phyloP scores from a whole-genome alignment of 2,888 invertebrate species.

The Trachelus troglodyta region DNA sequence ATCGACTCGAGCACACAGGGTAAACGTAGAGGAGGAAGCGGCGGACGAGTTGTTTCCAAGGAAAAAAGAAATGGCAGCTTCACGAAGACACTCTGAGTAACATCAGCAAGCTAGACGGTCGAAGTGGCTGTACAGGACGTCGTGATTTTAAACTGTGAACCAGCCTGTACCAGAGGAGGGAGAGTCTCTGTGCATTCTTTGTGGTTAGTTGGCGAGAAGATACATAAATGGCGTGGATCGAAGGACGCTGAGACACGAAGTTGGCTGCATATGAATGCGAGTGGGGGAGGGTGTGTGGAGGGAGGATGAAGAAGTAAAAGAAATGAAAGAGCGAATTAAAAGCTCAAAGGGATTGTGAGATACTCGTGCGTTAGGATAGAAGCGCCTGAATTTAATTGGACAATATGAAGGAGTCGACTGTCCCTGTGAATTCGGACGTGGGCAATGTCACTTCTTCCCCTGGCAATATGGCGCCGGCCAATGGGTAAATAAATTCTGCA shows the following conservation, averaged over 20 bases:
- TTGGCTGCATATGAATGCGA: neutral
- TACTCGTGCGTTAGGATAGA: neutral
- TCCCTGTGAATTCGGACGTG: constrained; percentile 41
- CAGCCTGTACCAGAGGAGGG: neutral
- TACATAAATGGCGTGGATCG: neutral
- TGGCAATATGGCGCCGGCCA: constrained; percentile 39
- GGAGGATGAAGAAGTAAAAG: neutral
- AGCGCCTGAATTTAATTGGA: constrained; percentile 14
- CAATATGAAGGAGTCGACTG: constrained; percentile 51
- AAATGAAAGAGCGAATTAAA: constrained; percentile 25
- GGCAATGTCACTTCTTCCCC: constrained; percentile 38
- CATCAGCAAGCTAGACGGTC: neutral
- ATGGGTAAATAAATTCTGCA: constrained; percentile 55
- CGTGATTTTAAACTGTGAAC: neutral
- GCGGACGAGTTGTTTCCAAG: neutral
- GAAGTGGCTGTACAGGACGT: neutral
- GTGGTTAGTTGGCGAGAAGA: neutral
- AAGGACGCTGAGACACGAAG: neutral
- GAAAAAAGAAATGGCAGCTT: neutral
- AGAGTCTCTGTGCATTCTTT: neutral
- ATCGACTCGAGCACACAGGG: neutral
- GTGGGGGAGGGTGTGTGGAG: neutral
- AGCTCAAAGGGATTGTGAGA: neutral
- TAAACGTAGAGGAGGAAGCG: neutral
- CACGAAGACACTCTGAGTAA: neutral